Percentiles rank a stretch among this genome's conserved stretches.
phyloP scores from a whole-genome alignment of 2,888 invertebrate genomes.

The Melipona bicolor region DNA sequence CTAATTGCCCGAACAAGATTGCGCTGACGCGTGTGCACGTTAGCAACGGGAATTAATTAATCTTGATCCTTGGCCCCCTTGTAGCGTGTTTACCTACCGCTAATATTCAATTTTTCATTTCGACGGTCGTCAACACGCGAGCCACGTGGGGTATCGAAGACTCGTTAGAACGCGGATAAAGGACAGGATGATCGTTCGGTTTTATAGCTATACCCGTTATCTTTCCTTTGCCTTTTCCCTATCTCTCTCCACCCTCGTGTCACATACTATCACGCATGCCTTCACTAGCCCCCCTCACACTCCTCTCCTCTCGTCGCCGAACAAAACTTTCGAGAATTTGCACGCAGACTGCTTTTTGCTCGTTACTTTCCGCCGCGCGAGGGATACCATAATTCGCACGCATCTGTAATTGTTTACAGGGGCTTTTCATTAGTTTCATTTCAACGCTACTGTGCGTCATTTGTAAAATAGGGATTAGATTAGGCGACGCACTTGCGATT shows the following conservation, averaged over 20 bases:
- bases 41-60: conserved; percentile 43
- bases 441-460: too few relatives aligned
- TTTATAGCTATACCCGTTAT: conserved; percentile 26
- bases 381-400: conserved; percentile 68
- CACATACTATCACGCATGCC: conserved; percentile 77
- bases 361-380: conserved; percentile 40
- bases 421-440: not conserved
- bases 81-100: conserved; percentile 56
- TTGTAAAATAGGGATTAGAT: too few relatives aligned
- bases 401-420: conserved; percentile 65
- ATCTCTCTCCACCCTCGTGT: conserved; percentile 52
- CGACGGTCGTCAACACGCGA: conserved; percentile 50
- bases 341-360: conserved; percentile 78
- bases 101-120: conserved; percentile 63
- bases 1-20: conserved; percentile 57
- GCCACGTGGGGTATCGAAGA: conserved; percentile 18
- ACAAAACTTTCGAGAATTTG: conserved; percentile 64
- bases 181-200: conserved; percentile 17
- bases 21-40: conserved; percentile 36
- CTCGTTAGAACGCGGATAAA: conserved; percentile 8
- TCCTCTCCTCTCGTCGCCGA: conserved; percentile 31
- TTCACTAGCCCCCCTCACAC: conserved; percentile 13
- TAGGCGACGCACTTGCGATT: too few relatives aligned
- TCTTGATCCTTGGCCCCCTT: conserved; percentile 35
- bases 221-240: conserved; percentile 1